Conservation (phyloP, 2,113 vertebrate species). For the Puffinus mauretanicus region DNA sequence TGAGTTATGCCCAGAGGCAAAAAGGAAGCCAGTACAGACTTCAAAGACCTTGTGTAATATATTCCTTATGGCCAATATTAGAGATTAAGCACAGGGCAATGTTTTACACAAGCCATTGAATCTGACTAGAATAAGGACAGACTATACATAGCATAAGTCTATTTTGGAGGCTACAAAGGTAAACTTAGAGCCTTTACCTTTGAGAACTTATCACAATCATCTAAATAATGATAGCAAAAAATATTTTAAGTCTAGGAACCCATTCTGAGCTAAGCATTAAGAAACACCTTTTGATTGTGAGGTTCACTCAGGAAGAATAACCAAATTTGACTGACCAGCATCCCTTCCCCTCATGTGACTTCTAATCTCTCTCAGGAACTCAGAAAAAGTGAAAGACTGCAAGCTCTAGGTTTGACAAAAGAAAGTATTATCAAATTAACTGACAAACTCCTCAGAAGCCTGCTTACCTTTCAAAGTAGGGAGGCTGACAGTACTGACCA, state of each 20-base stretch:
- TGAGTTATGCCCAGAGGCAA: constrained; percentile 50
- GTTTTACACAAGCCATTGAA: not conserved
- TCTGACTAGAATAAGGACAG: not conserved
- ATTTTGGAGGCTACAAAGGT: not conserved
- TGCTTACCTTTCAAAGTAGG: not conserved
- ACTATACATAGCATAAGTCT: not conserved
- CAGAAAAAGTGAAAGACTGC: not conserved
- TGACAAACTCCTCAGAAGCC: not conserved
- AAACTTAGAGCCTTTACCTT: not conserved
- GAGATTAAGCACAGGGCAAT: constrained; percentile 44
- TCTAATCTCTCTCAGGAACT: not conserved
- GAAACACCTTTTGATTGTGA: not conserved
- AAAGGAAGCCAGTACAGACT: constrained; percentile 64
- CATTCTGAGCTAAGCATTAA: not conserved
- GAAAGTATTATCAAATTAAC: not conserved
- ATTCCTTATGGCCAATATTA: constrained; percentile 61
- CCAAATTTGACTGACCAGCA: not conserved
- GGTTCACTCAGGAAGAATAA: not conserved
- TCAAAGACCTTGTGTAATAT: constrained; percentile 62
- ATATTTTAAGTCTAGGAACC: not conserved
- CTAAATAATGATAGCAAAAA: not conserved
- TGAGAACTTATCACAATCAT: not conserved
- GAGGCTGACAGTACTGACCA: not conserved
- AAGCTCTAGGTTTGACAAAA: not conserved
- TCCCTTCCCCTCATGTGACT: not conserved